These are phyloP conservation scores for Genyomyrus donnyi DNA, from an alignment of 2,113 vertebrate genomes.

Conservation along the genomic window DNA sequence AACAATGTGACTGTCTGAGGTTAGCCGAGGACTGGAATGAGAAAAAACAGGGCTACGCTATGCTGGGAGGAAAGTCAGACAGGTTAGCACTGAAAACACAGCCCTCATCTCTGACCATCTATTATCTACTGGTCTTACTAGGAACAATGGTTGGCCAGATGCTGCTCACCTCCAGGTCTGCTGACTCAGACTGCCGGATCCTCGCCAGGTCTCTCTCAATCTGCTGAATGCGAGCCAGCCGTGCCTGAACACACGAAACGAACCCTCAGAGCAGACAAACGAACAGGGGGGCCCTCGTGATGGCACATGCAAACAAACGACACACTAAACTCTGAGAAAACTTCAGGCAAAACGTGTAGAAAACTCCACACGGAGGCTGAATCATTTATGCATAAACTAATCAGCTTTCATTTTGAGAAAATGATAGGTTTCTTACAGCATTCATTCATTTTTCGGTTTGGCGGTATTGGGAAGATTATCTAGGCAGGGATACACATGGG, in stretches of 20 bases:
- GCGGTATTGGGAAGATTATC: background rate
- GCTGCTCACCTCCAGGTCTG: conserved; percentile 68
- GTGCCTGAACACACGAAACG: conserved; percentile 56
- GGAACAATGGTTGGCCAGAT: background rate
- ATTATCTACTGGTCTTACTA: background rate
- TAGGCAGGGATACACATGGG: background rate
- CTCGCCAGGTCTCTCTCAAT: conserved; percentile 91
- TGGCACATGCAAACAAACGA: background rate
- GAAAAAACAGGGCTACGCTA: background rate
- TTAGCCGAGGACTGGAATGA: background rate
- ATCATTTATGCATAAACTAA: background rate
- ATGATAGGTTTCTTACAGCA: background rate
- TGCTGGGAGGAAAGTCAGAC: background rate
- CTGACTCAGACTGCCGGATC: conserved; percentile 69
- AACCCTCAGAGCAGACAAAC: background rate
- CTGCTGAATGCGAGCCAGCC: conserved; percentile 87
- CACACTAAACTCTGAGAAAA: background rate
- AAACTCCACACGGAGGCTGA: background rate
- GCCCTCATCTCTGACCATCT: background rate
- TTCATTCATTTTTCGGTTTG: background rate
- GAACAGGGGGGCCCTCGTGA: background rate
- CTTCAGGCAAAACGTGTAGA: background rate
- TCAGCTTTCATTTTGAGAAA: background rate
- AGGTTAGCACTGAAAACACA: background rate
- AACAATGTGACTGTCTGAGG: background rate